These are phyloP conservation scores for Meriones unguiculatus DNA, from an alignment of 2,113 vertebrate species.

Conservation along the genomic window DNA sequence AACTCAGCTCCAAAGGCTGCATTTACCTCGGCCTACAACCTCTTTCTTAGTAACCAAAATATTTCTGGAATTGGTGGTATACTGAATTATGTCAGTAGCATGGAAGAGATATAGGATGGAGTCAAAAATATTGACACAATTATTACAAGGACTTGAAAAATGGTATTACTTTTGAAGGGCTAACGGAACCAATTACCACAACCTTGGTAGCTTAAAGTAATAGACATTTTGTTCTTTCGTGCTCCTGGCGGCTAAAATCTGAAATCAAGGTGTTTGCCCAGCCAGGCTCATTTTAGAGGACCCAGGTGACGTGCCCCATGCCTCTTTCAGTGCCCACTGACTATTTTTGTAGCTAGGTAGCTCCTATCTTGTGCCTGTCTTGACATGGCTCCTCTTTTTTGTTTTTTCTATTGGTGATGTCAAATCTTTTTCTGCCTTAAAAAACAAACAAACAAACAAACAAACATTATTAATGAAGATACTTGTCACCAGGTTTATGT, in stretches of 20 bases:
- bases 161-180: neutral
- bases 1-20: neutral
- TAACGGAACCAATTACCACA: neutral
- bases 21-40: neutral
- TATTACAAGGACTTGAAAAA: neutral
- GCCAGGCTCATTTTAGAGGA: neutral
- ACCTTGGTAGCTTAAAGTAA: neutral
- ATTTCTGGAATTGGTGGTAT: conserved; percentile 11
- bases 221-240: neutral
- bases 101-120: neutral
- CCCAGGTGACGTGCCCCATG: neutral
- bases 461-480: neutral
- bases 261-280: neutral
- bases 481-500: neutral
- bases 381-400: neutral
- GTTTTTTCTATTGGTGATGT: neutral
- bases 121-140: neutral
- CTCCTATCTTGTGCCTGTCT: neutral
- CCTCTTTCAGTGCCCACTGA: neutral
- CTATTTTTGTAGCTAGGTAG: too few species aligned
- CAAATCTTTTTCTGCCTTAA: neutral
- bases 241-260: neutral
- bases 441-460: too few species aligned
- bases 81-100: neutral
- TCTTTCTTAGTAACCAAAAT: neutral